Evolutionary conservation across 1,140 invertebrate genomes (phyloP).

Genomic region (Pseudomyrmex gracilis): DNA sequence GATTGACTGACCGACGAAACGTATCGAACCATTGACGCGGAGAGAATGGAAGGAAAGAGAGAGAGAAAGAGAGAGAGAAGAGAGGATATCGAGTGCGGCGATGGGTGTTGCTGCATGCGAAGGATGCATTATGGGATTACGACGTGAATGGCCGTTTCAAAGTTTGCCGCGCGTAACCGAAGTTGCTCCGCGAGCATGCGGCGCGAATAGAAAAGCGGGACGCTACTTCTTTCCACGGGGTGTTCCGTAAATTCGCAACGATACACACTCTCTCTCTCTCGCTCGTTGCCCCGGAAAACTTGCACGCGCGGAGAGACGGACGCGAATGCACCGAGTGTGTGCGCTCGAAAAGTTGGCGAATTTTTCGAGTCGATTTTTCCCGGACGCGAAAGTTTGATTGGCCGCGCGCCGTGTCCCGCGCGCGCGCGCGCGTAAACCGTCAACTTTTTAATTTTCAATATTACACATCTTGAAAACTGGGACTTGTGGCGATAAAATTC

Average conservation of each 20-base stretch:
- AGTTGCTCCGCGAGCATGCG: slow-evolving; percentile 32
- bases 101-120: slow-evolving; percentile 30
- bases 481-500: slow-evolving; percentile 23
- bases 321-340: slow-evolving; percentile 19
- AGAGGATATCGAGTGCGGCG: slow-evolving; percentile 36
- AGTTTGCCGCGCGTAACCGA: slow-evolving; percentile 67
- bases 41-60: slow-evolving; percentile 5
- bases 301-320: slow-evolving; percentile 20
- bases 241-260: slow-evolving; percentile 50
- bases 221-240: slow-evolving; percentile 17
- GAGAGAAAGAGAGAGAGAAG: slow-evolving; percentile 44
- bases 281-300: slow-evolving; percentile 42
- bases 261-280: slow-evolving; percentile 27
- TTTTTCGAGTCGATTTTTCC: slow-evolving; percentile 58
- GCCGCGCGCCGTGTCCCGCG: slow-evolving; percentile 13
- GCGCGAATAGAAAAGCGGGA: slow-evolving; percentile 36
- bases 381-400: slow-evolving; percentile 54
- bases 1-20: slow-evolving; percentile 70
- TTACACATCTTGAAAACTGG: slow-evolving; percentile 39
- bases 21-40: slow-evolving; percentile 65
- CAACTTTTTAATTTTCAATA: slow-evolving; percentile 62
- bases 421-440: background rate
- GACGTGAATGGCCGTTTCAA: slow-evolving; percentile 62
- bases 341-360: slow-evolving; percentile 56
- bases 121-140: slow-evolving; percentile 63